These are phyloP conservation scores for Rhamphomyia laevipes DNA, from an alignment of 2,888 invertebrate species.

Conservation along the genomic window DNA sequence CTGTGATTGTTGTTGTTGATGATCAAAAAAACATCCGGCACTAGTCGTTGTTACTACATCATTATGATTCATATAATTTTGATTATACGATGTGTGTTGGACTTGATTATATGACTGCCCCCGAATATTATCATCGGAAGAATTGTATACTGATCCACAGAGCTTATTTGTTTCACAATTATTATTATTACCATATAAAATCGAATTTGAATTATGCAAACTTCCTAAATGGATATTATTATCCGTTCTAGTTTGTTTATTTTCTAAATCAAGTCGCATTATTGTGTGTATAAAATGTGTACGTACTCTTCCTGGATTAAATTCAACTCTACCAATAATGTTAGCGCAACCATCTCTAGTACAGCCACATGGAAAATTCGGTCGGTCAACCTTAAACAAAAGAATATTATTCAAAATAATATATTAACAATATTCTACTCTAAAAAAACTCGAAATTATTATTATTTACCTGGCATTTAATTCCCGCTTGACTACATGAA, in stretches of 20 bases:
- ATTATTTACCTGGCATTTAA: constrained; percentile 73
- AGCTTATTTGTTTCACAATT: background rate
- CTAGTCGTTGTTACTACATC: background rate
- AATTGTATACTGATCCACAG: background rate
- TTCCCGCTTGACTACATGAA: constrained; percentile 86
- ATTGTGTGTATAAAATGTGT: constrained; percentile 96
- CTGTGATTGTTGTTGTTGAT: background rate
- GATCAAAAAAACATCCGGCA: background rate
- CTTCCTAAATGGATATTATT: constrained; percentile 8
- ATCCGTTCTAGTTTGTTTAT: constrained; percentile 51
- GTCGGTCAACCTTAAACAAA: constrained; percentile 62
- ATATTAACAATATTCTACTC: background rate
- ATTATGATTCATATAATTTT: background rate
- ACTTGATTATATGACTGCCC: background rate
- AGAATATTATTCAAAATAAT: background rate
- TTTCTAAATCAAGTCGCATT: constrained; percentile 83
- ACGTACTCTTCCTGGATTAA: constrained; percentile 88
- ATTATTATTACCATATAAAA: constrained; percentile 15
- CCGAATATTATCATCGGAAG: background rate
- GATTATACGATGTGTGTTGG: background rate
- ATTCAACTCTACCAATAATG: constrained; percentile 85
- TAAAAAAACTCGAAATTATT: background rate
- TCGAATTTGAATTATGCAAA: background rate
- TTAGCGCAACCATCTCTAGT: constrained; percentile 90
- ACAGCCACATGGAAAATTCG: constrained; percentile 95